A percentile compares a stretch with the other conserved stretches of the same genome.
These are phyloP conservation scores for Drosophila pseudoobscura DNA, from an alignment of 1,140 invertebrate species.

Conservation along the genomic window DNA sequence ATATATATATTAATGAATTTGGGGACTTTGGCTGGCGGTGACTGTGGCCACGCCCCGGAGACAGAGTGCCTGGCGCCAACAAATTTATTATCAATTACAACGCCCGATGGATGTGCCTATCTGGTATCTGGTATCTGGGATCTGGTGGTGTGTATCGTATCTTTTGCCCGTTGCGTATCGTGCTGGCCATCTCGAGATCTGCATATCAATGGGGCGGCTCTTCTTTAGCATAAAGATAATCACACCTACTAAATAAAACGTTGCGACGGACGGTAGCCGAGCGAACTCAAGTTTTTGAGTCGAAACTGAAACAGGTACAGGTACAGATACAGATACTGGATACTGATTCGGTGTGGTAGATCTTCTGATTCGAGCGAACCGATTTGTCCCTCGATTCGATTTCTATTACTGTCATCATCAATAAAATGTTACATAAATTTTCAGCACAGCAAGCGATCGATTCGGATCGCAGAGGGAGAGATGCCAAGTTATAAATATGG, in stretches of 20 bases:
- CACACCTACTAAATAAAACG: constrained; percentile 78
- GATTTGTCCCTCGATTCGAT: constrained; percentile 70
- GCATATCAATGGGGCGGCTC: constrained; percentile 61
- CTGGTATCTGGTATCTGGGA: background rate
- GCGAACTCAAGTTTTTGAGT: constrained; percentile 2
- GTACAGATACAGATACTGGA: background rate
- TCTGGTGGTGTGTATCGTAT: background rate
- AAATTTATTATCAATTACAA: constrained; percentile 49
- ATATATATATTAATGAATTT: constrained; percentile 8
- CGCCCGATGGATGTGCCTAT: background rate
- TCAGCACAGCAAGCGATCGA: constrained; percentile 27
- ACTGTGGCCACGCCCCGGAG: constrained; percentile 21
- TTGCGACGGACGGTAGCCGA: constrained; percentile 33
- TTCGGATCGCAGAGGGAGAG: background rate
- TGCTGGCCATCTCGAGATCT: constrained; percentile 38
- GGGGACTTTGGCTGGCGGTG: no score
- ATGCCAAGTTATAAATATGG: constrained; percentile 60
- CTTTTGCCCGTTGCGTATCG: background rate
- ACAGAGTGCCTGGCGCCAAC: constrained; percentile 19
- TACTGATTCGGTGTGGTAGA: no score
- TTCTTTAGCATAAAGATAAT: constrained; percentile 79
- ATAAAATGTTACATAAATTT: constrained; percentile 82
- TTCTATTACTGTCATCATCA: constrained; percentile 71
- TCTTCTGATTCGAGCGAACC: constrained; percentile 1
- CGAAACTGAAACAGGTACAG: no score